Conservation (phyloP, 2,113 vertebrate genomes). For the Pangasianodon gigas region DNA sequence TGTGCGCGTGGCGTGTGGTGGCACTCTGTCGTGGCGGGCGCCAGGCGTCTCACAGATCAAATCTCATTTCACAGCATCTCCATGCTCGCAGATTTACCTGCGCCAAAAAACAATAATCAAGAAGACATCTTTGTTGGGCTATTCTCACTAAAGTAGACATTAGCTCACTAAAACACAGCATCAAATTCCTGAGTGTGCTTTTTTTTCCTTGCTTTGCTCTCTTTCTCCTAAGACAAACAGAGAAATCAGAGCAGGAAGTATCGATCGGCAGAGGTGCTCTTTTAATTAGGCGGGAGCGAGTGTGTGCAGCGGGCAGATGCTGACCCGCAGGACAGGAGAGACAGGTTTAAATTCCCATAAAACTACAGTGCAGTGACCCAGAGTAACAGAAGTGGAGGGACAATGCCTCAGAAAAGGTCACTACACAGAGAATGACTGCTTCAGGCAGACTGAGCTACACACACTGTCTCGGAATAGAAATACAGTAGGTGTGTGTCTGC, state of each 20-base stretch:
- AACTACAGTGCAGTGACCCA: conserved; percentile 38
- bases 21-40: conserved; percentile 44
- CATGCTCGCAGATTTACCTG: not conserved
- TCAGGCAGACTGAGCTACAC: not conserved
- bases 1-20: conserved; percentile 42
- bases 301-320: not conserved
- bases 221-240: not conserved
- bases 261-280: conserved; percentile 22
- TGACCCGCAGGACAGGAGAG: conserved; percentile 2
- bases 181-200: not conserved
- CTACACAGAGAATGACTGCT: conserved; percentile 38
- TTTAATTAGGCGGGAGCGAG: conserved; percentile 34
- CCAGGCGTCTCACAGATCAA: conserved; percentile 27
- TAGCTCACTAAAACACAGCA: conserved; percentile 11
- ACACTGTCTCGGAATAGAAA: not conserved
- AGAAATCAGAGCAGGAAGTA: conserved; percentile 13
- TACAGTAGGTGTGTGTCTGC: conserved; percentile 1
- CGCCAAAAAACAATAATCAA: conserved; percentile 5
- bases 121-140: conserved; percentile 24
- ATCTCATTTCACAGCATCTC: not conserved
- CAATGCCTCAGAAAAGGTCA: conserved; percentile 47
- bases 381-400: conserved; percentile 12
- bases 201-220: conserved; percentile 22
- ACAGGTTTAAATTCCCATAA: conserved; percentile 17
- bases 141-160: conserved; percentile 42